Evolutionary conservation across 2,888 invertebrate species (phyloP).

Genomic region (Eupithecia abbreviata): DNA sequence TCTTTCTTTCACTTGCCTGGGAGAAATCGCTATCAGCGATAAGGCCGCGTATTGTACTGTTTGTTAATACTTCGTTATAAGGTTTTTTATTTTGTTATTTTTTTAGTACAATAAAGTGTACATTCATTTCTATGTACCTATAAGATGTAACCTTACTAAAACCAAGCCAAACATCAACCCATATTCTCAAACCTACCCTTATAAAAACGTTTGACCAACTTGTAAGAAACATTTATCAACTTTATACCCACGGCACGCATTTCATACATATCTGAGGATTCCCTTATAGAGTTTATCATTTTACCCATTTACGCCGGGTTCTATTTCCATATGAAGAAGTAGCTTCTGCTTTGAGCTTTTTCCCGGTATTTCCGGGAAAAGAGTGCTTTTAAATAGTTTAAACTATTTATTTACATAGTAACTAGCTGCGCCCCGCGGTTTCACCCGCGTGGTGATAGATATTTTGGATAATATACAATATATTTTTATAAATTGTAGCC

Average conservation of each 20-base stretch:
- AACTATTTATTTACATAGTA: too few species aligned
- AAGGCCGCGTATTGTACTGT: too few species aligned
- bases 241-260: conserved; percentile 16
- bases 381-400: background rate
- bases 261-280: conserved; percentile 16
- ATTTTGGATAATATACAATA: too few species aligned
- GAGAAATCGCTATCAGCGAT: too few species aligned
- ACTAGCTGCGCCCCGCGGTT: too few species aligned
- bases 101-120: too few species aligned
- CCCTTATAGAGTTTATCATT: conserved; percentile 28
- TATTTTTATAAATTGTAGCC: too few species aligned
- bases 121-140: too few species aligned
- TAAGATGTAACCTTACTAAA: background rate
- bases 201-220: conserved; percentile 20
- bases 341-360: background rate
- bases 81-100: too few species aligned
- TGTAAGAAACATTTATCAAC: conserved; percentile 21
- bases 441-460: too few species aligned
- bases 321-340: conserved; percentile 1
- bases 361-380: background rate
- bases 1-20: too few species aligned
- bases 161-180: background rate
- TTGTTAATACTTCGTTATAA: too few species aligned
- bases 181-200: conserved; percentile 1
- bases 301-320: conserved; percentile 12